These are phyloP conservation scores for Amniataba percoides DNA, from an alignment of 2,797 vertebrate species.

Conservation along the genomic window DNA sequence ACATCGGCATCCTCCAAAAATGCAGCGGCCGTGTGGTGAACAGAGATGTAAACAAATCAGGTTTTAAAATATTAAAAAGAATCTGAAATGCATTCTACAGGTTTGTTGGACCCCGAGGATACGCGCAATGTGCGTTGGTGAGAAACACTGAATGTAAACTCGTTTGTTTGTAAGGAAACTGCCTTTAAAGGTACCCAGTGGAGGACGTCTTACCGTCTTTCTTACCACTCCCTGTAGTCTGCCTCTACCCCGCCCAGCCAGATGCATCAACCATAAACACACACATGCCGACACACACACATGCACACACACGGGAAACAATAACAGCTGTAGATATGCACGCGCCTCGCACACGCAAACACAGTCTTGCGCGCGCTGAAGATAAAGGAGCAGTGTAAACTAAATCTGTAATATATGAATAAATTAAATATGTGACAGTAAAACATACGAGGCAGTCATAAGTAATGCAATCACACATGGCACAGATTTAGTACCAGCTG, in stretches of 20 bases:
- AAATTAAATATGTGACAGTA: conserved; percentile 47
- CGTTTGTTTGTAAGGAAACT: conserved; percentile 21
- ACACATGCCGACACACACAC: neutral
- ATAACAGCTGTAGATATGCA: conserved; percentile 10
- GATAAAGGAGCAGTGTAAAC: conserved; percentile 13
- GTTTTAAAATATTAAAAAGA: neutral
- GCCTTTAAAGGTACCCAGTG: conserved; percentile 12
- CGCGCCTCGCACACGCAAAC: neutral
- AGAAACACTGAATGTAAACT: conserved; percentile 16
- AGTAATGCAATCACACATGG: conserved; percentile 41
- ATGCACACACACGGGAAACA: conserved; percentile 1
- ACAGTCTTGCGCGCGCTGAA: neutral
- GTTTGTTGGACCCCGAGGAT: neutral
- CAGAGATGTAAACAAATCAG: neutral
- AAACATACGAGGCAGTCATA: conserved; percentile 40
- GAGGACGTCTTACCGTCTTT: neutral
- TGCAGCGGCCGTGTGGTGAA: neutral
- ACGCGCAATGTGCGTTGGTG: neutral
- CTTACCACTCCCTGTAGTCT: conserved; percentile 2
- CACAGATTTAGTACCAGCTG: conserved; percentile 49
- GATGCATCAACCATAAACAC: conserved; percentile 18
- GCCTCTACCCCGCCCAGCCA: neutral
- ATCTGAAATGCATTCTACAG: neutral
- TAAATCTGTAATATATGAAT: conserved; percentile 39
- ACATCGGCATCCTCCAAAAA: neutral